These are phyloP conservation scores for Xylocampa areola DNA, from an alignment of 2,888 invertebrate genomes.

Conservation along the genomic window DNA sequence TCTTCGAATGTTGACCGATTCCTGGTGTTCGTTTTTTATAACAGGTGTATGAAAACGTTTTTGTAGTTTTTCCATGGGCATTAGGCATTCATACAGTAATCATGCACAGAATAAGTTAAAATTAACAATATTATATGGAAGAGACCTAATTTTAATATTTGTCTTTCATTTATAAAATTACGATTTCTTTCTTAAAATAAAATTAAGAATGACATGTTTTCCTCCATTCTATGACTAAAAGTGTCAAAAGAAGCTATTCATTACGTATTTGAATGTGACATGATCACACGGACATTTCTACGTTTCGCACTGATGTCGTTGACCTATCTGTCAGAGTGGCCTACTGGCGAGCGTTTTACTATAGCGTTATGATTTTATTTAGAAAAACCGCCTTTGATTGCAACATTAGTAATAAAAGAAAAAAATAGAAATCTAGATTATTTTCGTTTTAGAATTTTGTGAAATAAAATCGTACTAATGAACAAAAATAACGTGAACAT, in stretches of 20 bases:
- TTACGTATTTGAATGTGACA: slow-evolving; percentile 36
- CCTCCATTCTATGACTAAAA: slow-evolving; percentile 1
- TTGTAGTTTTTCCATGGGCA: too few relatives aligned
- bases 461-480: too few relatives aligned
- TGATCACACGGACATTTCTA: slow-evolving; percentile 36
- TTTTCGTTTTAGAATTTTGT: too few relatives aligned
- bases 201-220: slow-evolving; percentile 8
- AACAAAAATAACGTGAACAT: too few relatives aligned
- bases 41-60: too few relatives aligned
- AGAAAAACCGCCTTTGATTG: slow-evolving; percentile 10
- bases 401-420: background rate
- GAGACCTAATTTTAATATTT: too few relatives aligned
- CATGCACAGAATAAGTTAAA: too few relatives aligned
- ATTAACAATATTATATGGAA: too few relatives aligned
- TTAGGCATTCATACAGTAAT: too few relatives aligned
- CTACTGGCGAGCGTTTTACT: slow-evolving; percentile 29
- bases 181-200: background rate
- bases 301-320: slow-evolving; percentile 51
- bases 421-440: too few relatives aligned
- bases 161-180: background rate
- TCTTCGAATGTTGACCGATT: slow-evolving; percentile 2
- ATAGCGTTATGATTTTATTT: slow-evolving; percentile 26
- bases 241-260: slow-evolving; percentile 26
- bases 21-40: background rate
- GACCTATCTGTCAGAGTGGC: slow-evolving; percentile 52